Conservation (phyloP, 64 coral and sea anemone genomes). For the Acropora tenuis region DNA sequence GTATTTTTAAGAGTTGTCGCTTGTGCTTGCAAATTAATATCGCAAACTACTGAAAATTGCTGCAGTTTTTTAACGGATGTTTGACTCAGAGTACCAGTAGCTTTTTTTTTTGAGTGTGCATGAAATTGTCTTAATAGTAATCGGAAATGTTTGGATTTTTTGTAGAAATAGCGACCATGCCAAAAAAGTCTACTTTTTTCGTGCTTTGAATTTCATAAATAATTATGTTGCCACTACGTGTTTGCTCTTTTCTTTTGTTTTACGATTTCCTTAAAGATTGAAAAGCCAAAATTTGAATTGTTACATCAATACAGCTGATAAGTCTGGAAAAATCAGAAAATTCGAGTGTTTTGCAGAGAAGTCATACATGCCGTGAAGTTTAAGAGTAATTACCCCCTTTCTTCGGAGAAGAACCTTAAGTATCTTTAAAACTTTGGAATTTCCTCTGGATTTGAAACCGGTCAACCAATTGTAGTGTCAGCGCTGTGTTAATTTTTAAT, state of each 20-base stretch:
- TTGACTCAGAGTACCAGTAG: neutral
- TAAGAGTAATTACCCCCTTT: too few relatives aligned
- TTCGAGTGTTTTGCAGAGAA: too few relatives aligned
- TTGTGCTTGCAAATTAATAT: conserved; percentile 3
- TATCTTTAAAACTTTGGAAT: too few relatives aligned
- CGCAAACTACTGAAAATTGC: neutral
- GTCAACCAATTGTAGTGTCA: neutral
- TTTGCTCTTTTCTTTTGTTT: conserved; percentile 25
- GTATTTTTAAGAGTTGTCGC: neutral
- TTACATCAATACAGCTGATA: conserved; percentile 45
- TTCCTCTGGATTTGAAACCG: neutral
- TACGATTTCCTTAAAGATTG: neutral
- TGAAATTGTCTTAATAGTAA: neutral
- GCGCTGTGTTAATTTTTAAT: conserved; percentile 14
- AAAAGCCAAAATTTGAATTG: conserved; percentile 24
- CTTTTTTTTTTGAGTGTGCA: neutral
- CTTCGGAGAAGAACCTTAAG: too few relatives aligned
- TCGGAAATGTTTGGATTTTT: neutral
- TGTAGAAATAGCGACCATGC: neutral
- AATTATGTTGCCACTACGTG: neutral
- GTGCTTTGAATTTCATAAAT: conserved; percentile 8
- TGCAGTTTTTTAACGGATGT: neutral
- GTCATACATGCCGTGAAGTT: too few relatives aligned
- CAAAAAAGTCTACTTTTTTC: neutral
- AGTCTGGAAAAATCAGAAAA: neutral